Percentiles rank a stretch among this genome's conserved stretches.
Evolutionary conservation across 2,888 invertebrate species (phyloP).

Genomic region (Dasypolia templi): DNA sequence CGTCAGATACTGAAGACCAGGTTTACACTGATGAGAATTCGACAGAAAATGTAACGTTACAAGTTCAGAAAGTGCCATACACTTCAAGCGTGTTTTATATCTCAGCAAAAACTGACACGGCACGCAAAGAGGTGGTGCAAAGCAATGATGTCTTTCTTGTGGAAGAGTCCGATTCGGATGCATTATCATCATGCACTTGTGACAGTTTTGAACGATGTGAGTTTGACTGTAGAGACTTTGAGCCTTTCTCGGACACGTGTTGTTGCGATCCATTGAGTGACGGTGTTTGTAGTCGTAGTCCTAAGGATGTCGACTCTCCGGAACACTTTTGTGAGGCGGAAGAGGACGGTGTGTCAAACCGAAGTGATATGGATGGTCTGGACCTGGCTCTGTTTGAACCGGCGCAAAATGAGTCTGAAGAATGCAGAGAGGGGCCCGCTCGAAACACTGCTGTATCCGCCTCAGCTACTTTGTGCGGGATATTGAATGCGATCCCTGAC

Average conservation of each 20-base stretch:
- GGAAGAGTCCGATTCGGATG: constrained; percentile 87
- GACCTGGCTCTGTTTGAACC: constrained; percentile 92
- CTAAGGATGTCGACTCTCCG: constrained; percentile 87
- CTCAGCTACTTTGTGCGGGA: constrained; percentile 82
- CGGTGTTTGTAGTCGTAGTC: constrained; percentile 88
- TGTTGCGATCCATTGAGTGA: constrained; percentile 90
- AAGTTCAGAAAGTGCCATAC: constrained; percentile 88
- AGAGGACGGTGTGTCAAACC: constrained; percentile 85
- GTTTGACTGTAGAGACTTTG: constrained; percentile 90
- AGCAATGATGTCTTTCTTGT: constrained; percentile 81
- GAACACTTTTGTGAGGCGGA: constrained; percentile 85
- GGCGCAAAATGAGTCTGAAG: constrained; percentile 82
- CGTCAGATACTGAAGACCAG: constrained; percentile 75
- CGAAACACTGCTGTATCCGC: constrained; percentile 72
- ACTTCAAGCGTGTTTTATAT: constrained; percentile 86
- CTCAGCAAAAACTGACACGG: constrained; percentile 79
- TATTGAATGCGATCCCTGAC: constrained; percentile 83
- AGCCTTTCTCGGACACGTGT: constrained; percentile 91
- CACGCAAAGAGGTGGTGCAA: constrained; percentile 77
- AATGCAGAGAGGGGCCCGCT: constrained; percentile 70
- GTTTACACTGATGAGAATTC: constrained; percentile 70
- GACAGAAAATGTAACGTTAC: constrained; percentile 76
- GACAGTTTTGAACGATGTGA: constrained; percentile 90
- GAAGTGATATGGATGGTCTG: constrained; percentile 92
- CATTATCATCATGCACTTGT: constrained; percentile 89